Base-by-base conservation (phyloP, 2,113 vertebrate species). In the Ctenomys sociabilis region DNA sequence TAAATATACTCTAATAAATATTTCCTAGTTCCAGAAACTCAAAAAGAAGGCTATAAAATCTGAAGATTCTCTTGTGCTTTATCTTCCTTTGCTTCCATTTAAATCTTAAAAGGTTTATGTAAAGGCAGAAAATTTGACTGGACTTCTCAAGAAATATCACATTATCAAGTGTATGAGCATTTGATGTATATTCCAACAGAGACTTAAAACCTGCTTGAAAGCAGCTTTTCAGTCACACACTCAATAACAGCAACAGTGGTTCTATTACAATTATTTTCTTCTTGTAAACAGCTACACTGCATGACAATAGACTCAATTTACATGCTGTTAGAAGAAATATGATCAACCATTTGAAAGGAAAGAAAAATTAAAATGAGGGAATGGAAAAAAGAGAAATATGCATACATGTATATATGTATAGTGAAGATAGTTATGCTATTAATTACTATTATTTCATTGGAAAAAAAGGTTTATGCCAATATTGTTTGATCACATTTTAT, bases 1-100 rank as follows among this genome's bases (percentile, higher is more conserved):
- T 72, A 59, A 16, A 63, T 43, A 49, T 32, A 89, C 37, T 89
- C 9, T 82, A 77, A 32, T 78, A 26, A 73, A 84, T 86, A 84
- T 86, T 77, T 91, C 87, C 61, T 78, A 93, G 81, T 85, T 59
- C 32, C 8, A 80, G 78, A 95, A 91, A 14, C 40, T 72, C 82
- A 85, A 81, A 43, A 77, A 43, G 45, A 94, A 61, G 45, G 0
- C 43, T 88, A 97, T 97, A 97, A 96, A 95, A 85, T 59, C 90
- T 85, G 64, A 77, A 95, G 80, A 81, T 68, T 83, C n/a, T 95
- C 85, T 70, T 81, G 57, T 49, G 22, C 28, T 16, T 88, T 92
- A 57, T 96, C 81, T 30, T 78, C 37, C 43, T 85, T 88, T 97
- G 45, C 54, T 63, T 72, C 81, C 24, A 92, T 5, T 59, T 88